phyloP scores from a whole-genome alignment of 1,140 invertebrate genomes.

The Tetramorium alpestre region DNA sequence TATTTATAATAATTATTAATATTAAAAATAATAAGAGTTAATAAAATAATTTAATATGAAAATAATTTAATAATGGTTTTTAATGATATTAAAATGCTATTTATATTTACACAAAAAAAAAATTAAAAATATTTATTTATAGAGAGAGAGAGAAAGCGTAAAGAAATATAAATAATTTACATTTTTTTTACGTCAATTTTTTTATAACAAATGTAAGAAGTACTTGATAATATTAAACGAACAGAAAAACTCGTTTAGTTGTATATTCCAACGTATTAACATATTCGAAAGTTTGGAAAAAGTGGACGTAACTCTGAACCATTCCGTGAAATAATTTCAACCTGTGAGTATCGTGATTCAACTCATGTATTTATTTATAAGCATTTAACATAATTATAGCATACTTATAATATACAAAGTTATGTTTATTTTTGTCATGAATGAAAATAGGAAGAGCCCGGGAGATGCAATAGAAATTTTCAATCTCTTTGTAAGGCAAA shows the following conservation, averaged over 20 bases:
- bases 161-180: not conserved
- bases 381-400: not conserved
- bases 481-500: constrained; percentile 74
- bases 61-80: not conserved
- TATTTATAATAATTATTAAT: constrained; percentile 9
- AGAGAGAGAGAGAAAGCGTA: not conserved
- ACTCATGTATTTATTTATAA: not conserved
- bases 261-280: constrained; percentile 10
- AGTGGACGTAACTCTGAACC: not conserved
- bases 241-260: not conserved
- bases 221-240: not conserved
- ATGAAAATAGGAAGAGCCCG: constrained; percentile 55
- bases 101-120: not conserved
- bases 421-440: constrained; percentile 10
- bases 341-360: not conserved
- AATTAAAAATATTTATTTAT: not conserved
- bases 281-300: constrained; percentile 32
- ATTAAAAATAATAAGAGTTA: not conserved
- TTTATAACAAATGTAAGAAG: not conserved
- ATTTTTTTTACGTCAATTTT: not conserved
- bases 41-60: not conserved
- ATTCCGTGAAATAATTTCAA: not conserved
- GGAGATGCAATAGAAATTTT: constrained; percentile 67
- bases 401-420: not conserved
- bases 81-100: not conserved